Evolutionary conservation across 2,113 vertebrate genomes (phyloP), one percentile per base, ranked within the genome.

Genomic region (Tragulus kanchil): DNA sequence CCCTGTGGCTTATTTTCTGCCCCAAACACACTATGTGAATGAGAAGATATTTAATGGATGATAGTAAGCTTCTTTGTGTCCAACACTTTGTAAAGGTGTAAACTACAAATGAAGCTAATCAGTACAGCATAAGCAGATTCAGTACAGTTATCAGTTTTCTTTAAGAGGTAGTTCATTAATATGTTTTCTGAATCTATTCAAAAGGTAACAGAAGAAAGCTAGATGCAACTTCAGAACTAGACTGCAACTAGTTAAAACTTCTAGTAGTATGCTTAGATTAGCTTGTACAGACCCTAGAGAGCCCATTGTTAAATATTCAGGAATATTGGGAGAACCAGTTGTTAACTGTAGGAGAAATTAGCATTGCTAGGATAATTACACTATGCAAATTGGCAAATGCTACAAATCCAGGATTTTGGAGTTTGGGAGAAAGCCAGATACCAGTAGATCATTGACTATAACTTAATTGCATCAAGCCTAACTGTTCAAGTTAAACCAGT

Each of bases 211-310:
- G 17, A 5, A 89, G 36, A 92, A 89, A 12, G 3, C 11, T 84
- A 96, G 48, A 31, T 87, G 61, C 26, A 86, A 71, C 28, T 85
- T 84, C 61, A 92, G 11, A 62, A 79, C 50, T 45, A 90, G n/a
- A 58, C 11, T 82, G 4, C 23, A 93, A 23, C 45, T 67, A 86
- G 14, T 59, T 79, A 52, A 91, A 93, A 69, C 14, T 85, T n/a
- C 13, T 36, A 26, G 3, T 42, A 10, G 5, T 82, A 5, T 83
- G 12, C 3, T 71, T 71, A 16, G 11, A 26, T 75, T 31, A 10
- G 31, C 10, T 86, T 89, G 4, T 64, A 54, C 0, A 75, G 19
- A 64, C 23, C 91, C 56, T 85, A 42, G 61, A 87, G 52, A 81
- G 14, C 6, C 48, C 31, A n/a, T n/a, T 36, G 9, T 83, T 65